Evolutionary conservation across 2,888 invertebrate genomes (phyloP), one percentile per base, ranked within the genome.

Genomic region (Drosophila subquinaria): DNA sequence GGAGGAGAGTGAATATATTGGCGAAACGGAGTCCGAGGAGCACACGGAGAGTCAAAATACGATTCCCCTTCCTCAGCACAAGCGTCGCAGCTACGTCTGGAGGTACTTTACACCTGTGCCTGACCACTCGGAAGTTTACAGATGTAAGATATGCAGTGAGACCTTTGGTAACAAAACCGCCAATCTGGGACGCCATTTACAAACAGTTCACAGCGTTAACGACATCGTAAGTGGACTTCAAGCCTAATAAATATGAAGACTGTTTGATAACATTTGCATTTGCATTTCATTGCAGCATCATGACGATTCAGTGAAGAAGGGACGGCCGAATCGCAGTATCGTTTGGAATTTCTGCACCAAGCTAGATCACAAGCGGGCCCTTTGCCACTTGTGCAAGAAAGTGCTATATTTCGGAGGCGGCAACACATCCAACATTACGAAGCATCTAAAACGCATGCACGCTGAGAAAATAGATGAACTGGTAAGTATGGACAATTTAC

Each of bases 281-380:
- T 47, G 13, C 2, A 1, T 33, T 35, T 2, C n/a, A 0, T 1
- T 13, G 5, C 50, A 64, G 55, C 60, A 59, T 2, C 56, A 53
- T 5, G 74, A 74, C 5, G 80, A 78, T 35, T 10, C 60, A 0
- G 69, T 76, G 2, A 76, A 70, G 6, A 79, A 79, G 5, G 81
- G 82, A 47, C 86, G 89, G 0, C 82, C 88, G 2, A 88, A 86
- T 59, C 79, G 82, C 4, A 90, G 90, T 67, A 84, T 90, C 36
- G 87, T 90, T 53, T 90, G 90, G 90, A 90, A 90, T 60, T 90
- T 87, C 57, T 90, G 90, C 53, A 85, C 83, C 3, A 89, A 88
- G 43, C 76, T 83, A 13, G 85, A 90, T 62, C 75, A 83, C 4
- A 90, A 86, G 43, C 90, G 89, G 43, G 90, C 88, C 1, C 81